Evolutionary conservation across 2,797 vertebrate genomes (phyloP).

Genomic region (Gephyroberyx darwinii): DNA sequence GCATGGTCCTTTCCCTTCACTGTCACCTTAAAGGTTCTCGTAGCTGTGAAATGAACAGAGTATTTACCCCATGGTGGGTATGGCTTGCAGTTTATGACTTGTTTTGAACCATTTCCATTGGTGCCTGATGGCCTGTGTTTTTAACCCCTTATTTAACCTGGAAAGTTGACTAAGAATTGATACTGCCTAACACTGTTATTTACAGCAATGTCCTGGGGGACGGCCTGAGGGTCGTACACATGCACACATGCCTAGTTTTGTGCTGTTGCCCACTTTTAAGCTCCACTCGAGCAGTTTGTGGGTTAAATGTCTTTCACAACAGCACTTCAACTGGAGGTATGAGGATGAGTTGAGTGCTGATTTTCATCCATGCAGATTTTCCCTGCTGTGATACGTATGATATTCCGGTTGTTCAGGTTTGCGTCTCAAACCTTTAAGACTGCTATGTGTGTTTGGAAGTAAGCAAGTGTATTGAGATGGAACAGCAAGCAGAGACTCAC

Average conservation of each 20-base stretch:
- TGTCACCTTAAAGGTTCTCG: background rate
- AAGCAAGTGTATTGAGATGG: background rate
- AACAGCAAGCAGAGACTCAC: conserved; percentile 74
- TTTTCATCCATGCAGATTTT: conserved; percentile 17
- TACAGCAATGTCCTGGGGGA: too few relatives aligned
- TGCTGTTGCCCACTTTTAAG: too few relatives aligned
- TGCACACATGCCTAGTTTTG: too few relatives aligned
- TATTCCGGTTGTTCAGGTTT: background rate
- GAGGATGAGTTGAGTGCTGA: background rate
- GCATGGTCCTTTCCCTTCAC: background rate
- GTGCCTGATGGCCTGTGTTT: too few relatives aligned
- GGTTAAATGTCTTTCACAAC: too few relatives aligned
- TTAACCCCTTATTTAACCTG: too few relatives aligned
- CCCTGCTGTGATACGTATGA: background rate
- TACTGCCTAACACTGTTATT: too few relatives aligned
- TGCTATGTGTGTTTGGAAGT: background rate
- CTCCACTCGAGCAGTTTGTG: too few relatives aligned
- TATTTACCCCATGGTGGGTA: background rate
- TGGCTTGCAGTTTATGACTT: background rate
- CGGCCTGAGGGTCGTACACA: too few relatives aligned
- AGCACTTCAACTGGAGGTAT: conserved; percentile 12
- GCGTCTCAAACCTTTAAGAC: too few relatives aligned
- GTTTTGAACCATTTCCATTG: background rate
- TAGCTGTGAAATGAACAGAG: background rate
- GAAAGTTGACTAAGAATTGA: too few relatives aligned